Evolutionary conservation across 2,888 invertebrate genomes (phyloP).

Genomic region (Bhutanitis thaidina): DNA sequence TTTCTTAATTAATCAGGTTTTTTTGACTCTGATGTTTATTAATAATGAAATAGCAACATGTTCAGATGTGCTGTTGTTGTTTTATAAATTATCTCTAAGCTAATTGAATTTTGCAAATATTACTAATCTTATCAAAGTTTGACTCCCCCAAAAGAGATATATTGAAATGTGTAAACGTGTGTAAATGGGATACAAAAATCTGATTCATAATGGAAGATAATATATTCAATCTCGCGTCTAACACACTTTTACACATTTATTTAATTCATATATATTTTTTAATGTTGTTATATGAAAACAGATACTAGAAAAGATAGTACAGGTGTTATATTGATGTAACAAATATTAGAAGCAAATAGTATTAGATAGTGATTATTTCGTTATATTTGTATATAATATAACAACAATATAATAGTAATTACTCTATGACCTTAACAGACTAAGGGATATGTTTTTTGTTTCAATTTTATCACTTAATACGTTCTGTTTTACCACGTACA

Average conservation of each 20-base stretch:
- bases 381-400: conserved; percentile 28
- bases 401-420: conserved; percentile 36
- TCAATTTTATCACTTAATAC: conserved; percentile 58
- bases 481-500: conserved; percentile 12
- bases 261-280: conserved; percentile 7
- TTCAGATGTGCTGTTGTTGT: not conserved
- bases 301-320: too few relatives aligned
- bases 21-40: conserved; percentile 50
- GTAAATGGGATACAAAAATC: conserved; percentile 49
- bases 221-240: conserved; percentile 67
- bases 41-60: conserved; percentile 11
- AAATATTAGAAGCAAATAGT: conserved; percentile 5
- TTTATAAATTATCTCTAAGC: not conserved
- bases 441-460: conserved; percentile 75
- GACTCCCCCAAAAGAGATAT: not conserved
- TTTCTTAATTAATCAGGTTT: conserved; percentile 60
- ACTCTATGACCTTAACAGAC: conserved; percentile 49
- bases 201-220: conserved; percentile 22
- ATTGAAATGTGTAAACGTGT: conserved; percentile 51
- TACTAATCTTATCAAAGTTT: not conserved
- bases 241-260: conserved; percentile 51
- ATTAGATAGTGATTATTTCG: conserved; percentile 2
- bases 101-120: not conserved
- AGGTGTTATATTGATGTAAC: too few relatives aligned
- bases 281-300: too few relatives aligned